These are phyloP conservation scores for Atrichornis clamosus DNA, from an alignment of 2,113 vertebrate genomes.

Conservation along the genomic window DNA sequence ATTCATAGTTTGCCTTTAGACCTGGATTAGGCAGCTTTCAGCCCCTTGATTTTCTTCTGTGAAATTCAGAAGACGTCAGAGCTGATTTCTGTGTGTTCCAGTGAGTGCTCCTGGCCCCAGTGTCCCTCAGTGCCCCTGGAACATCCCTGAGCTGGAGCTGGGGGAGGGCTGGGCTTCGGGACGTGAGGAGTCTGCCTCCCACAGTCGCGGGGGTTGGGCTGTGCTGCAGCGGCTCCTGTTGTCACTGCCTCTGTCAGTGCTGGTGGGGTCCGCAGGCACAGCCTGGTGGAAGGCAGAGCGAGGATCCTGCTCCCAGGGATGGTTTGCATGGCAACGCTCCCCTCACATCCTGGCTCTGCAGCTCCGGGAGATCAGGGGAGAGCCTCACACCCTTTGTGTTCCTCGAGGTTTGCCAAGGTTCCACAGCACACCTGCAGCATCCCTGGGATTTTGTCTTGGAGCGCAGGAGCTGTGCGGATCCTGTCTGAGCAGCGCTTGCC, in stretches of 20 bases:
- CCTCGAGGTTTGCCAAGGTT: neutral
- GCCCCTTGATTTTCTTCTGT: neutral
- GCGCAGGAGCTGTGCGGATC: neutral
- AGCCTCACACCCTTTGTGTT: neutral
- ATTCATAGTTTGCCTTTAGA: neutral
- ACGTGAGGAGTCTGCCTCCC: neutral
- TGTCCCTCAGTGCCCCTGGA: neutral
- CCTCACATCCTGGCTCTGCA: neutral
- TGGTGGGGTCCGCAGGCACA: neutral
- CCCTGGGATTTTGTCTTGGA: neutral
- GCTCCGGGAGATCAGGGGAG: neutral
- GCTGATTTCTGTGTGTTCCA: neutral
- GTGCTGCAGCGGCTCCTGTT: neutral
- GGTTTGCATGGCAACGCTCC: conserved; percentile 49
- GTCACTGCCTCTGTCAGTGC: neutral
- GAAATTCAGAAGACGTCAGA: rapidly evolving
- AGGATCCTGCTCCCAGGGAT: neutral
- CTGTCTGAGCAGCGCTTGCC: neutral
- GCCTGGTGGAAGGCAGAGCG: neutral
- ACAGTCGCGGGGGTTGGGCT: neutral
- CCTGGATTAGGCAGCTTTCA: neutral
- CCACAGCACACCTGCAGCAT: rapidly evolving
- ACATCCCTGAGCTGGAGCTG: neutral
- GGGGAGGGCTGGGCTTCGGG: neutral
- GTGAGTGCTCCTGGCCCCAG: too few species aligned